These are phyloP conservation scores for Neosilurus mollespiculum DNA, from an alignment of 2,797 vertebrate species.

Conservation along the genomic window DNA sequence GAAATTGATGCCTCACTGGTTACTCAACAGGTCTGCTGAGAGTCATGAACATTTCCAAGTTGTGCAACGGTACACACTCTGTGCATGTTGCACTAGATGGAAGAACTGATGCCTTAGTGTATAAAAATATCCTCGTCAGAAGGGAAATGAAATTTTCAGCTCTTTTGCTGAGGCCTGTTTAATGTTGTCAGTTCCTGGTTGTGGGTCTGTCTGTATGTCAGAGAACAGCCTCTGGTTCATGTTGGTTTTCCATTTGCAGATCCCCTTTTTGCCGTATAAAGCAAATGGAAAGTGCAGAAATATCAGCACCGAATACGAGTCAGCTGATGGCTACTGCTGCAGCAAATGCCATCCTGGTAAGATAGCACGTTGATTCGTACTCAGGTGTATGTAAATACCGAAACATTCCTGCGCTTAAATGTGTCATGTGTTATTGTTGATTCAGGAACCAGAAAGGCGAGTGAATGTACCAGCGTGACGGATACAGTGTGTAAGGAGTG, in stretches of 20 bases:
- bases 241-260: conserved; percentile 53
- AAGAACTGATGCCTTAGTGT: neutral
- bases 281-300: conserved; percentile 46
- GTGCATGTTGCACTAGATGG: neutral
- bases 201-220: neutral
- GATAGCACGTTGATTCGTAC: neutral
- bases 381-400: neutral
- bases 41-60: neutral
- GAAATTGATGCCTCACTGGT: neutral
- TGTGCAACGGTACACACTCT: neutral
- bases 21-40: conserved; percentile 2
- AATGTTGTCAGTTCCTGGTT: conserved; percentile 32
- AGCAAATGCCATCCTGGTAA: conserved; percentile 71
- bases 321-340: conserved; percentile 60
- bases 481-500: conserved; percentile 65
- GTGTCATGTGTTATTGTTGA: neutral
- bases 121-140: conserved; percentile 6
- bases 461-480: conserved; percentile 22
- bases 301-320: conserved; percentile 43
- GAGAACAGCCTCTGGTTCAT: neutral
- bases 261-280: conserved; percentile 53
- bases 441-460: conserved; percentile 57
- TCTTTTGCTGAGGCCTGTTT: neutral
- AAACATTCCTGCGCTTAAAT: neutral
- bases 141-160: conserved; percentile 17